Percentiles rank a stretch among this genome's conserved stretches.
Evolutionary conservation across 1,140 invertebrate genomes (phyloP).

Genomic region (Drusus annulatus): DNA sequence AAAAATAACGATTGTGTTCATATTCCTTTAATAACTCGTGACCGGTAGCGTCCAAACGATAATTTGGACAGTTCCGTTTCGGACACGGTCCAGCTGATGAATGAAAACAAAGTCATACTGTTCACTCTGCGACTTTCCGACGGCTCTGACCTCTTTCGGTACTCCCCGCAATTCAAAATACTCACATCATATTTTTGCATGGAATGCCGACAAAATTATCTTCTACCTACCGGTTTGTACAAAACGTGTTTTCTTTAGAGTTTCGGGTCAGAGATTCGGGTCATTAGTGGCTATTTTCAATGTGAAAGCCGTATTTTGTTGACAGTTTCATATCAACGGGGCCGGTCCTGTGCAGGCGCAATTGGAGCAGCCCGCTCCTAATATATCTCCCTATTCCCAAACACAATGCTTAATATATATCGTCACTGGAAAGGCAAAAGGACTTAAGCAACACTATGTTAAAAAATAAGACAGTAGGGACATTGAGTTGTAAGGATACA

Average conservation of each 20-base stretch:
- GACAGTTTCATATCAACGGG: no score
- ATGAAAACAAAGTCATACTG: conserved; percentile 21
- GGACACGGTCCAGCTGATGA: background rate
- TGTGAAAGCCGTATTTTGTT: no score
- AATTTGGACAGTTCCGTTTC: background rate
- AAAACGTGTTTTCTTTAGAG: background rate
- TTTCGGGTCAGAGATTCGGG: conserved; percentile 24
- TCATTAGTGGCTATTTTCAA: background rate
- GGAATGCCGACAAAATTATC: conserved; percentile 6
- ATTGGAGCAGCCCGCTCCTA: no score
- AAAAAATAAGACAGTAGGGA: no score
- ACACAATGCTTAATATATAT: no score
- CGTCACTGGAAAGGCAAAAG: no score
- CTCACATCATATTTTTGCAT: conserved; percentile 1
- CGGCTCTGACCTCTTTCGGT: conserved; percentile 18
- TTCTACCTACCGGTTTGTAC: background rate
- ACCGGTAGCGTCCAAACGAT: background rate
- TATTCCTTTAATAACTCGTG: conserved; percentile 29
- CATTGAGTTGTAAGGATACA: no score
- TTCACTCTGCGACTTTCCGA: background rate
- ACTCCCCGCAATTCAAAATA: no score
- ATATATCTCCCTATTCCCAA: no score
- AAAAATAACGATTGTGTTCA: background rate
- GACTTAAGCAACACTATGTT: no score
- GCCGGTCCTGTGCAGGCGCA: no score